A percentile compares a stretch with the other conserved stretches of the same genome.
Evolutionary conservation across 1,140 invertebrate species (phyloP).

Genomic region (Drosophila paulistorum): DNA sequence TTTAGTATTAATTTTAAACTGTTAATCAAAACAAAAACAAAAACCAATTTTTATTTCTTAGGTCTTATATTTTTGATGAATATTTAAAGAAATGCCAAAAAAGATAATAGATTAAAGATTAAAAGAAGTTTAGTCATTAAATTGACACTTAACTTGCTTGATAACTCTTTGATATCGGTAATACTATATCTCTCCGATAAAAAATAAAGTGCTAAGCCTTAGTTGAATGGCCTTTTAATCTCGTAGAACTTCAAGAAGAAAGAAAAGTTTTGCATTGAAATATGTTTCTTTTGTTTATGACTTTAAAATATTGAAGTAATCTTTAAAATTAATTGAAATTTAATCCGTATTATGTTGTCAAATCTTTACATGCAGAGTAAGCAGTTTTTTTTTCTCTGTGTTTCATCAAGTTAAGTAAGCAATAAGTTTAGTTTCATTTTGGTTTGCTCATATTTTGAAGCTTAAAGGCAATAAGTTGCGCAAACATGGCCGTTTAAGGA

Average conservation of each 20-base stretch:
- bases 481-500: conserved; percentile 62
- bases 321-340: neutral
- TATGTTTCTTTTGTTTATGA: neutral
- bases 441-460: conserved; percentile 52
- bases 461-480: conserved; percentile 70
- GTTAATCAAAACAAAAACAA: no score
- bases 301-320: neutral
- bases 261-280: no score
- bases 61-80: neutral
- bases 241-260: no score
- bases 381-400: conserved; percentile 23
- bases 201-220: no score
- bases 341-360: neutral
- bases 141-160: no score
- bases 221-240: no score
- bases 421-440: conserved; percentile 31
- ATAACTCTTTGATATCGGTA: no score
- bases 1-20: no score
- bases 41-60: no score
- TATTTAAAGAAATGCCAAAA: neutral
- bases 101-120: no score
- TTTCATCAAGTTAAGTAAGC: conserved; percentile 29
- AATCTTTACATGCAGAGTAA: conserved; percentile 1
- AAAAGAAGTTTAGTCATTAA: neutral
- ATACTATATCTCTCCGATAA: no score